These are phyloP conservation scores for Cantharis flavilabris DNA, from an alignment of 2,888 invertebrate genomes.

Conservation along the genomic window DNA sequence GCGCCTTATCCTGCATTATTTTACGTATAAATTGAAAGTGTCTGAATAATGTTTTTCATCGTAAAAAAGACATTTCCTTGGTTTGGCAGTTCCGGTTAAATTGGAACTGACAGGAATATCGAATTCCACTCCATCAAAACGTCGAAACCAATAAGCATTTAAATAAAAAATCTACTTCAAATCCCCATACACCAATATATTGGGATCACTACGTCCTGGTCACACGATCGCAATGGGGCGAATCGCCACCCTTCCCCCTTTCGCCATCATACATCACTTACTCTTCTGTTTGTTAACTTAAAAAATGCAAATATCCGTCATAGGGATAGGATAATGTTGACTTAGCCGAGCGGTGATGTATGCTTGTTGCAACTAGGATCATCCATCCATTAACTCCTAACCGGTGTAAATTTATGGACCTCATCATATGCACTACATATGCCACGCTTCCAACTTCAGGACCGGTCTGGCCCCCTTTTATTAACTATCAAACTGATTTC, in stretches of 20 bases:
- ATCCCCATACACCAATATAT: slow-evolving; percentile 41
- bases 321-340: background rate
- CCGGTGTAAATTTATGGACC: slow-evolving; percentile 22
- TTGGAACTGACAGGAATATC: slow-evolving; percentile 44
- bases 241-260: slow-evolving; percentile 21
- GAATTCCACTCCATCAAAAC: slow-evolving; percentile 48
- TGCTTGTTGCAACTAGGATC: slow-evolving; percentile 13
- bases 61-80: slow-evolving; percentile 30
- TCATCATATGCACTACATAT: slow-evolving; percentile 27
- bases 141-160: slow-evolving; percentile 48
- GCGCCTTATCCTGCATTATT: slow-evolving; percentile 21
- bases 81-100: slow-evolving; percentile 29
- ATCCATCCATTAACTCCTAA: slow-evolving; percentile 6
- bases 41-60: slow-evolving; percentile 29
- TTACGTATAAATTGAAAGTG: slow-evolving; percentile 31
- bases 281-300: slow-evolving; percentile 17
- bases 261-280: slow-evolving; percentile 15
- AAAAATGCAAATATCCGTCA: background rate
- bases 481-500: too few species aligned
- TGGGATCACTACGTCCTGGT: slow-evolving; percentile 21
- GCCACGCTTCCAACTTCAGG: slow-evolving; percentile 14
- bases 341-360: slow-evolving; percentile 11
- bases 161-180: slow-evolving; percentile 44
- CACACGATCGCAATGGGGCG: slow-evolving; percentile 22
- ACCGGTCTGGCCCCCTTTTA: background rate